Evolutionary conservation across 92 coral and sea anemone genomes (phyloP), one percentile per base, ranked within the genome.

Genomic region (Pocillopora meandrina): DNA sequence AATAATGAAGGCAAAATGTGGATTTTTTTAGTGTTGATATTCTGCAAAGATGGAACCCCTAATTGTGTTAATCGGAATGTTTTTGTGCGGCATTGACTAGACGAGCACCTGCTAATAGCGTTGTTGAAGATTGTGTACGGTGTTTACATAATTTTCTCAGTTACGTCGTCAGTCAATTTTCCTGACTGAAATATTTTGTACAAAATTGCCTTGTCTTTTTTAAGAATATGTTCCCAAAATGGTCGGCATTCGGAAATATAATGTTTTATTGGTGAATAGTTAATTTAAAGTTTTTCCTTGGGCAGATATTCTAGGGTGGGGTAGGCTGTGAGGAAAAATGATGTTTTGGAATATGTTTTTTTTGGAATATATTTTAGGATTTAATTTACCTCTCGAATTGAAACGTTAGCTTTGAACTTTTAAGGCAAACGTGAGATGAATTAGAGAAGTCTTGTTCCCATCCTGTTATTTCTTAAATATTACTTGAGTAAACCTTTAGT

Each of bases 301-400:
- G 69, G 60, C 74, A 33, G 58, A 31, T 36, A 55, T 70, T 52
- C 10, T 75, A 18, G 79, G 68, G 80, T 78, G 69, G 85, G 85
- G 85, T 80, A 75, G 65, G 11, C 42, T 35, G 58, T 69, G 47
- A 23, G 42, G 62, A 35, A 59, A 71, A 70, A 6, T 5, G 11
- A 13, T 70, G 73, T 57, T 9, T 9, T 4, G 61, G 49, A 35
- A 81, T 57, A 34, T 42, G 33, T 13, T 58, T 12, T 9, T 79
- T 33, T 10, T 20, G 5, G 73, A 23, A 19, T 33, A 8, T 59
- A 18, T 15, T 71, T 71, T 15, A 31, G 1, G 13, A 36, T 34
- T 81, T 10, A 34, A 5, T 15, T 66, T 42, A 52, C 61, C 69
- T 35, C 82, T n/a, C 65, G 15, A 61, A 59, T 56, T 69, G 10